Conservation (phyloP, 2,797 vertebrate genomes). For the Enteromius argenteus region DNA sequence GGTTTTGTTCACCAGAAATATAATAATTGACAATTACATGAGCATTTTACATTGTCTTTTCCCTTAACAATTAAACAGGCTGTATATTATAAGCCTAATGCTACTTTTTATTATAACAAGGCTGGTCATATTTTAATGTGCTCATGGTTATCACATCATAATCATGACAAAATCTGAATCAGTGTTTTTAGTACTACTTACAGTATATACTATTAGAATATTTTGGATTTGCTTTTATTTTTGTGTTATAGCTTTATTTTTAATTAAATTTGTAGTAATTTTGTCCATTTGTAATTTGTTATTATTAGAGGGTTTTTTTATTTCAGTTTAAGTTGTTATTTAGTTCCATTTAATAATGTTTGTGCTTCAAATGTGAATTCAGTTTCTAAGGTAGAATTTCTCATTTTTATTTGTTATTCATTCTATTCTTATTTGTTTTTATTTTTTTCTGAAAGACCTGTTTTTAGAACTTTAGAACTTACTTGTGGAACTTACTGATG, state of each 20-base stretch:
- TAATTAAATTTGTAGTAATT: neutral
- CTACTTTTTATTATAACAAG: neutral
- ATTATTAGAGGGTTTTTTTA: neutral
- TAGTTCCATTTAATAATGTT: neutral
- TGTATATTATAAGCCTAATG: neutral
- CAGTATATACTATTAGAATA: neutral
- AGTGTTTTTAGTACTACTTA: neutral
- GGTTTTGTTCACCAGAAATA: neutral
- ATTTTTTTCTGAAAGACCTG: neutral
- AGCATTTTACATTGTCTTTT: neutral
- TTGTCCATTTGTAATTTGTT: neutral
- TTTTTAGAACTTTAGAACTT: neutral
- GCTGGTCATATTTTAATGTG: neutral
- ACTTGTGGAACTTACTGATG: neutral
- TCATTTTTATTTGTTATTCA: neutral
- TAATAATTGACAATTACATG: neutral
- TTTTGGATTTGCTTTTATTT: slow-evolving; percentile 1
- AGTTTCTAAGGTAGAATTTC: neutral
- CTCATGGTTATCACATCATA: neutral
- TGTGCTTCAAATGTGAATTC: neutral
- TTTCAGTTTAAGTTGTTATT: neutral
- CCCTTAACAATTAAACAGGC: neutral
- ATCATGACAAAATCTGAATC: neutral
- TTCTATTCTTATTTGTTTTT: neutral
- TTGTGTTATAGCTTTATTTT: neutral